Evolutionary conservation across 2,888 invertebrate genomes (phyloP).

Genomic region (Nomada hirtipes): DNA sequence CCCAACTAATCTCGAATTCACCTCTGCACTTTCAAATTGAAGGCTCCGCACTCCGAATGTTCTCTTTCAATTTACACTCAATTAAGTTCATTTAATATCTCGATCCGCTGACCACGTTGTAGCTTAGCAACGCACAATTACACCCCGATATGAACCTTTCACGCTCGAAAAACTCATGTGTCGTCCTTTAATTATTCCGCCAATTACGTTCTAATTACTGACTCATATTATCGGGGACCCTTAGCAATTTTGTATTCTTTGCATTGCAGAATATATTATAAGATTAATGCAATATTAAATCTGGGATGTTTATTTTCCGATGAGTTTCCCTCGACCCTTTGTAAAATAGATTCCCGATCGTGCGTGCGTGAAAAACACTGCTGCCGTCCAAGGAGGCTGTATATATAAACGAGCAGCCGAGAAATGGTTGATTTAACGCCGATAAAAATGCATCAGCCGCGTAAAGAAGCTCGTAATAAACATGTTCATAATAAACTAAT

Average conservation of each 20-base stretch:
- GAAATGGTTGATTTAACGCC: slow-evolving; percentile 25
- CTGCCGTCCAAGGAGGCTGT: neutral
- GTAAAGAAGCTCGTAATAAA: slow-evolving; percentile 22
- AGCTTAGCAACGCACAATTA: neutral
- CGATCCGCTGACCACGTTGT: neutral
- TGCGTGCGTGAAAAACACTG: slow-evolving; percentile 2
- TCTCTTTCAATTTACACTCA: slow-evolving; percentile 46
- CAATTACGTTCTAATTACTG: neutral
- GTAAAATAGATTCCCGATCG: neutral
- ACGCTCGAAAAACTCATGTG: neutral
- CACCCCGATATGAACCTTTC: neutral
- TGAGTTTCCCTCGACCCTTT: neutral
- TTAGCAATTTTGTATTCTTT: neutral
- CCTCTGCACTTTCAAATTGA: slow-evolving; percentile 36
- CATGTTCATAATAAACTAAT: slow-evolving; percentile 16
- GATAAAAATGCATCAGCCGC: slow-evolving; percentile 24
- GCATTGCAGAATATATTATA: neutral
- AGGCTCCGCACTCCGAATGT: slow-evolving; percentile 2
- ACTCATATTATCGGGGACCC: no score
- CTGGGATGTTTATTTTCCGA: slow-evolving; percentile 8
- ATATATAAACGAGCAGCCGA: neutral
- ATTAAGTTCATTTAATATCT: slow-evolving; percentile 34
- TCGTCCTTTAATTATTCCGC: neutral
- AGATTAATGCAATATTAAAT: neutral
- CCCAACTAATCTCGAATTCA: slow-evolving; percentile 22